Conservation (phyloP, 2,113 vertebrate species). For the Setophaga kirtlandii region DNA sequence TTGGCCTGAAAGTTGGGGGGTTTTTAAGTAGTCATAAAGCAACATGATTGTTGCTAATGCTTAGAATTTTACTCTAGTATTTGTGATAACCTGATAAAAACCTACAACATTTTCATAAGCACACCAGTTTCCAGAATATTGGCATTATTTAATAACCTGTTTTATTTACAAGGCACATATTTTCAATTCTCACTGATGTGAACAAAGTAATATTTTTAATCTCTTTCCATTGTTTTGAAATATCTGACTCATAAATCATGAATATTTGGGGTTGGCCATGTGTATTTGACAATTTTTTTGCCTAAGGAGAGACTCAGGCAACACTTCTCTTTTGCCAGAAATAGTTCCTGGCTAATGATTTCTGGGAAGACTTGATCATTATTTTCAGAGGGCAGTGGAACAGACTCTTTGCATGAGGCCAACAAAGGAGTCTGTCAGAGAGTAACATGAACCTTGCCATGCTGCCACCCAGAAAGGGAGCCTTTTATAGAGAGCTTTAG, state of each 20-base stretch:
- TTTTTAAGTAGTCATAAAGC: not conserved
- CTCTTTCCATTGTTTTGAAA: not conserved
- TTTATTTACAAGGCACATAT: not conserved
- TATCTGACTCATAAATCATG: not conserved
- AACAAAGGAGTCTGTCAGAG: not conserved
- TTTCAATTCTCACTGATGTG: not conserved
- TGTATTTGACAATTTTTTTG: not conserved
- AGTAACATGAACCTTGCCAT: not conserved
- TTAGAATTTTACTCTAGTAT: not conserved
- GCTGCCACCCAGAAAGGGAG: not conserved
- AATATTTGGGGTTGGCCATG: not conserved
- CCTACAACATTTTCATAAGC: not conserved
- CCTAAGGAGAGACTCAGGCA: not conserved
- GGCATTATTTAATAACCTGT: not conserved
- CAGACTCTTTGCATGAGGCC: not conserved
- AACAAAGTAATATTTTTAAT: not conserved
- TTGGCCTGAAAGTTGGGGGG: fast-evolving
- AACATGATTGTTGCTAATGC: not conserved
- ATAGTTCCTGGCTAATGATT: not conserved
- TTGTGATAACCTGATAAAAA: not conserved
- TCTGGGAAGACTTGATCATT: not conserved
- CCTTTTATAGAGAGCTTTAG: not conserved
- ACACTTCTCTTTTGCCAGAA: not conserved
- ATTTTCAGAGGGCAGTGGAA: not conserved
- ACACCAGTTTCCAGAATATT: not conserved